Conservation (phyloP, 1,140 invertebrate genomes). For the Tetramorium parvispinum region DNA sequence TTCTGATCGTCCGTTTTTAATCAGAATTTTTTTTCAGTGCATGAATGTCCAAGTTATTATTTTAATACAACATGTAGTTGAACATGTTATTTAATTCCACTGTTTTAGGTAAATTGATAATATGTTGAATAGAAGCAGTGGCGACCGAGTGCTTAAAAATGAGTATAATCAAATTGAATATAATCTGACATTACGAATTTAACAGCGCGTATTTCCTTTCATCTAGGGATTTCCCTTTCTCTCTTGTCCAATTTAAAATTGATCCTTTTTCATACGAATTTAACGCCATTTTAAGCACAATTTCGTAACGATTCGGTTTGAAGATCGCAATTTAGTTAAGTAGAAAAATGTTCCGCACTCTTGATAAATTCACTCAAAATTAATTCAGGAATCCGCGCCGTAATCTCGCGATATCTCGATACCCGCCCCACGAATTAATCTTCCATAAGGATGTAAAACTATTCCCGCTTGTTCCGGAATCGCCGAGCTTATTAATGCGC, state of each 20-base stretch:
- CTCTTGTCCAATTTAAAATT: neutral
- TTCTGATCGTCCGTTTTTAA: too few relatives aligned
- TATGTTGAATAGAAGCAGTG: too few relatives aligned
- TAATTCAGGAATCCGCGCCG: neutral
- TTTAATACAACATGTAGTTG: too few relatives aligned
- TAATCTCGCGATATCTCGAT: neutral
- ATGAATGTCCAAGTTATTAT: too few relatives aligned
- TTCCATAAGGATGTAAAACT: neutral
- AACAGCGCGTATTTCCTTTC: neutral
- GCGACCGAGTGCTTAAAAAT: too few relatives aligned
- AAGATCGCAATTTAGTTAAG: too few relatives aligned
- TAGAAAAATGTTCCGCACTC: neutral
- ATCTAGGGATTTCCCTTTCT: neutral
- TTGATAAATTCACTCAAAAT: neutral
- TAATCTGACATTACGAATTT: too few relatives aligned
- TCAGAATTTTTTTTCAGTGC: too few relatives aligned
- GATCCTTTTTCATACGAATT: neutral
- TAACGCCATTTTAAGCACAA: neutral
- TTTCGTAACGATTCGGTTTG: neutral
- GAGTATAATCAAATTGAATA: too few relatives aligned
- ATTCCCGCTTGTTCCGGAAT: neutral
- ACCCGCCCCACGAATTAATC: neutral
- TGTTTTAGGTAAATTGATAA: too few relatives aligned
- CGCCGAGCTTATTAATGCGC: slow-evolving; percentile 11
- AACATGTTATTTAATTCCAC: too few relatives aligned